These are phyloP conservation scores for Pseudomyrmex dendroicus DNA, from an alignment of 1,140 invertebrate species.

Conservation along the genomic window DNA sequence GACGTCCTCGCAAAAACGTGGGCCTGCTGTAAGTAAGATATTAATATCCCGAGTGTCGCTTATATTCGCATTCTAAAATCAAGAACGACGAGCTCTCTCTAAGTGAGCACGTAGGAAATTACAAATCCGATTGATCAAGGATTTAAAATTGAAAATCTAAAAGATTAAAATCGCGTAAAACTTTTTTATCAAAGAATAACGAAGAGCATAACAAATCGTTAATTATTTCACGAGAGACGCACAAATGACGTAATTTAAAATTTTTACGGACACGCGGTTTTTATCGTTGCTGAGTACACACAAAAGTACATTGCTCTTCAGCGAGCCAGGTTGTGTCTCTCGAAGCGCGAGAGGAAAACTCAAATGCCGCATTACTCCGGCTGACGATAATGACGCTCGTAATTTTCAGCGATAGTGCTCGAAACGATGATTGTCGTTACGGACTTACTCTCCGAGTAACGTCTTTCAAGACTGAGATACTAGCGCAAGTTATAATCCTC, in stretches of 20 bases:
- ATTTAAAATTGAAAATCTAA: not conserved
- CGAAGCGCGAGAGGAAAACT: conserved; percentile 41
- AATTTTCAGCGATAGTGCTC: conserved; percentile 74
- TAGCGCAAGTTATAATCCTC: conserved; percentile 70
- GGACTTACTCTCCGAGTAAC: conserved; percentile 56
- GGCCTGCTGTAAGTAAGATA: conserved; percentile 72
- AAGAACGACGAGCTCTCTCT: conserved; percentile 11
- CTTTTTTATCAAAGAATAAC: not conserved
- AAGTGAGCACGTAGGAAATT: not conserved
- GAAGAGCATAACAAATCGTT: not conserved
- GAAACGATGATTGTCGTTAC: not conserved
- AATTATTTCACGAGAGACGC: not conserved
- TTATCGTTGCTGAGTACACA: not conserved
- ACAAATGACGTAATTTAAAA: not conserved
- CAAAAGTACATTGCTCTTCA: not conserved
- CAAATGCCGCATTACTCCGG: conserved; percentile 57
- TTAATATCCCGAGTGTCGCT: conserved; percentile 66
- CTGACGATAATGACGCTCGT: conserved; percentile 77
- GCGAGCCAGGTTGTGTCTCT: conserved; percentile 37
- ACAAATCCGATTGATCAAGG: not conserved
- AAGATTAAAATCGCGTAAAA: not conserved
- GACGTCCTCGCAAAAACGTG: conserved; percentile 67
- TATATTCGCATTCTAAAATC: conserved; percentile 29
- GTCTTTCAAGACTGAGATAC: conserved; percentile 62
- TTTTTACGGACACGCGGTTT: not conserved